Evolutionary conservation across 2,888 invertebrate species (phyloP).

Genomic region (Antitype chi): DNA sequence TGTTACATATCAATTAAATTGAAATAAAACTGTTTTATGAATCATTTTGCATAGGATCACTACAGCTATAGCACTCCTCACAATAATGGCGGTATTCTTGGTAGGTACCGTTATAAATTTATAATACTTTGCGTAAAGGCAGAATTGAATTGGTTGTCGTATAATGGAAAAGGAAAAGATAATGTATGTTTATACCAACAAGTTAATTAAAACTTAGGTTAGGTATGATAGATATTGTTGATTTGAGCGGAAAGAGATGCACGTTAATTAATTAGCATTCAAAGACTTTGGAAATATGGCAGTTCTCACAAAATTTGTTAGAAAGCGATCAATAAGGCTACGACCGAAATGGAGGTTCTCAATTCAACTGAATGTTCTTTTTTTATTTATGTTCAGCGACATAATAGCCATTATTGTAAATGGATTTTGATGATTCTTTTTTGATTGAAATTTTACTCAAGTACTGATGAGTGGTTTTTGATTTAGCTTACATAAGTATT

Average conservation of each 20-base stretch:
- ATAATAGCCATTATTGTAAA: not conserved
- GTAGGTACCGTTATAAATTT: not conserved
- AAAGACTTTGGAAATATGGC: not conserved
- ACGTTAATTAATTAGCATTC: not conserved
- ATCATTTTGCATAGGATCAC: constrained; percentile 16
- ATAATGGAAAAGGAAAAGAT: not conserved
- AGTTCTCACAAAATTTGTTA: not conserved
- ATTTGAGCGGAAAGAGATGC: not conserved
- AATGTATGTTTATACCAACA: not conserved
- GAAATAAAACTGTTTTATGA: constrained; percentile 21
- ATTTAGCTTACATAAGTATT: not conserved
- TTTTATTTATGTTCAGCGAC: not conserved
- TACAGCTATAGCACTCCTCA: not conserved
- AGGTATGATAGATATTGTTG: not conserved
- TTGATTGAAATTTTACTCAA: not conserved
- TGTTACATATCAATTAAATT: constrained; percentile 43
- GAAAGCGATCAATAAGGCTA: not conserved
- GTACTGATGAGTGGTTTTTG: not conserved
- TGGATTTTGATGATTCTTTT: not conserved
- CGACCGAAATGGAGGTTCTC: not conserved
- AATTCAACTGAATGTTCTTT: not conserved
- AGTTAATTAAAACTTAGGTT: not conserved
- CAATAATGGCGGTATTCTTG: constrained; percentile 17
- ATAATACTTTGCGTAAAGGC: not conserved
- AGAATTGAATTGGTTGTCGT: not conserved